A percentile compares a stretch with the other conserved stretches of the same genome.
phyloP scores from a whole-genome alignment of 2,797 vertebrate genomes.

The Chloroceryle inda region DNA sequence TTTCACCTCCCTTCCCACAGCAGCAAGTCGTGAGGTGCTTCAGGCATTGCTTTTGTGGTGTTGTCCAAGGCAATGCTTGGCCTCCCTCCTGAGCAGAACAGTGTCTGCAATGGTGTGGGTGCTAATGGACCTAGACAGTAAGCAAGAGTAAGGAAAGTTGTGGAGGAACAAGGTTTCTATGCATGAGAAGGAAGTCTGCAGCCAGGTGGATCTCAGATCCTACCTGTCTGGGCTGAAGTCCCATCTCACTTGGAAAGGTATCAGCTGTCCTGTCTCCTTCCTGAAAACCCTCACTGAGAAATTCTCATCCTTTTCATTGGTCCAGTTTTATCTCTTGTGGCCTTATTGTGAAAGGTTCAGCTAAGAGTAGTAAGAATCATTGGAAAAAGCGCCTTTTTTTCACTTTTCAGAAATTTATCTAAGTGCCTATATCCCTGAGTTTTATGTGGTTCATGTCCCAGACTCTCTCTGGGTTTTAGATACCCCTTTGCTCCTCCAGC shows the following conservation, averaged over 20 bases:
- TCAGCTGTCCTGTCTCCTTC: not conserved
- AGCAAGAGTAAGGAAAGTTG: not conserved
- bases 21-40: rapidly evolving
- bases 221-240: not conserved
- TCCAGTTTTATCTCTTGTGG: not conserved
- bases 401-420: not conserved
- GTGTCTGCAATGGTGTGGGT: rapidly evolving
- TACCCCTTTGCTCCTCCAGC: not conserved
- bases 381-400: not conserved
- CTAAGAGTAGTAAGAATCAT: not conserved
- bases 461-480: not conserved
- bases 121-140: not conserved
- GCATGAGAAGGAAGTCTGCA: rapidly evolving
- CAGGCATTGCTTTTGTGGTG: not conserved
- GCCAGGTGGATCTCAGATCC: not conserved
- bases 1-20: not conserved
- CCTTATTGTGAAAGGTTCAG: not conserved
- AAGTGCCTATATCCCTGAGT: not conserved
- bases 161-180: not conserved
- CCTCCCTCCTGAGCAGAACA: not conserved
- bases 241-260: not conserved
- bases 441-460: not conserved
- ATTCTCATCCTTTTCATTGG: not conserved
- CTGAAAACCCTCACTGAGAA: not conserved
- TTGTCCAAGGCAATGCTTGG: not conserved